Conservation (phyloP, 2,113 vertebrate genomes). For the Fregata magnificens region DNA sequence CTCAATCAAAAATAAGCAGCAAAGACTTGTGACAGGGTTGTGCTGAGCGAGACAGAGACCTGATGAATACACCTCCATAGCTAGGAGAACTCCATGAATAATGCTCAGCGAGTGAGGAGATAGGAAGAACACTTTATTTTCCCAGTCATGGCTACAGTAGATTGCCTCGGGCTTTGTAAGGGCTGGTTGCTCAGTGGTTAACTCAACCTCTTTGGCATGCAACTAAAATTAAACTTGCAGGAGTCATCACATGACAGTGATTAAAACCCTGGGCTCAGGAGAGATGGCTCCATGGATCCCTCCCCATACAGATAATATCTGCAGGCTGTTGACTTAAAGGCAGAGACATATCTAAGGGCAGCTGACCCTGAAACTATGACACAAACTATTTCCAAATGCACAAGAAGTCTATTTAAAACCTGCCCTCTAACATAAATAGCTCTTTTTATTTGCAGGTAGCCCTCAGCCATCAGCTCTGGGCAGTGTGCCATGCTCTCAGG, state of each 20-base stretch:
- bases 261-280: background rate
- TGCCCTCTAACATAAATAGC: constrained; percentile 33
- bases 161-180: constrained; percentile 6
- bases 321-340: background rate
- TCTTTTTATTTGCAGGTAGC: constrained; percentile 34
- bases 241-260: constrained; percentile 3
- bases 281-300: background rate
- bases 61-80: background rate
- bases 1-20: background rate
- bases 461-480: constrained; percentile 5
- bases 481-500: background rate
- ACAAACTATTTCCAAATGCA: constrained; percentile 19
- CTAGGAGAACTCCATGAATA: background rate
- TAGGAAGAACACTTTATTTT: background rate
- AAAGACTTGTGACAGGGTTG: background rate
- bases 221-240: constrained; percentile 53
- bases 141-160: background rate
- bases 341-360: background rate
- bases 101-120: background rate
- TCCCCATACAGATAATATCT: background rate
- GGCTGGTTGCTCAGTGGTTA: constrained; percentile 29
- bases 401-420: constrained; percentile 32
- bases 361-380: constrained; percentile 32
- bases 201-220: constrained; percentile 23
- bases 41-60: background rate